A percentile compares a stretch with the other conserved stretches of the same genome.
phyloP scores from a whole-genome alignment of 2,888 invertebrate species.

The Tetragnatha montana region DNA sequence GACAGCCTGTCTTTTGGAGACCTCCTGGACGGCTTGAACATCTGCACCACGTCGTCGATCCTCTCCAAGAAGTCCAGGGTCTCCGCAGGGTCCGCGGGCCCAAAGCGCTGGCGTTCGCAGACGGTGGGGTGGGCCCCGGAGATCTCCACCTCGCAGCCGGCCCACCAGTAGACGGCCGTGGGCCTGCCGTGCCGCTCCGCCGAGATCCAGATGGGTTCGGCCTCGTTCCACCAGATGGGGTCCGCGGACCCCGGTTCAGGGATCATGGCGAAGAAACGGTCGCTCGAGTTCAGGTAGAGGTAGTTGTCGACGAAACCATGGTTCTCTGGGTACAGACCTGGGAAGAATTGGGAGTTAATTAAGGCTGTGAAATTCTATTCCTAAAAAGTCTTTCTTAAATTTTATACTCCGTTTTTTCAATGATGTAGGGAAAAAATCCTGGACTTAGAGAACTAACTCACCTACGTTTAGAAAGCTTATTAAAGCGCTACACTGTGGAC shows the following conservation, averaged over 20 bases:
- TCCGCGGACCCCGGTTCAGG: conserved; percentile 62
- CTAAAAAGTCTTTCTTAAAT: too few relatives aligned
- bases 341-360: too few relatives aligned
- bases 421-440: too few relatives aligned
- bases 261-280: conserved; percentile 70
- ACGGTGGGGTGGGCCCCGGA: conserved; percentile 41
- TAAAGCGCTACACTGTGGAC: too few relatives aligned
- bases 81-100: not conserved
- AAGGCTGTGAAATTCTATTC: too few relatives aligned
- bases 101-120: conserved; percentile 52
- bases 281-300: conserved; percentile 74
- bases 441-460: too few relatives aligned
- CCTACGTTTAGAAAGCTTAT: too few relatives aligned
- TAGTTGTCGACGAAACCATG: conserved; percentile 76
- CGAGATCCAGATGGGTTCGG: conserved; percentile 72
- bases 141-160: conserved; percentile 71
- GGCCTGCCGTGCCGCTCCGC: conserved; percentile 67
- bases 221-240: conserved; percentile 71
- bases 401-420: too few relatives aligned
- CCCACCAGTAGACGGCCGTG: conserved; percentile 72
- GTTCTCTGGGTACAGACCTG: conserved; percentile 74
- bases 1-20: conserved; percentile 68
- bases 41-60: conserved; percentile 27
- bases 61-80: conserved; percentile 34
- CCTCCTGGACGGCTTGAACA: conserved; percentile 30